A percentile compares a stretch with the other conserved stretches of the same genome.
These are phyloP conservation scores for Sylvilagus floridanus DNA, from an alignment of 2,797 vertebrate genomes.

Conservation along the genomic window DNA sequence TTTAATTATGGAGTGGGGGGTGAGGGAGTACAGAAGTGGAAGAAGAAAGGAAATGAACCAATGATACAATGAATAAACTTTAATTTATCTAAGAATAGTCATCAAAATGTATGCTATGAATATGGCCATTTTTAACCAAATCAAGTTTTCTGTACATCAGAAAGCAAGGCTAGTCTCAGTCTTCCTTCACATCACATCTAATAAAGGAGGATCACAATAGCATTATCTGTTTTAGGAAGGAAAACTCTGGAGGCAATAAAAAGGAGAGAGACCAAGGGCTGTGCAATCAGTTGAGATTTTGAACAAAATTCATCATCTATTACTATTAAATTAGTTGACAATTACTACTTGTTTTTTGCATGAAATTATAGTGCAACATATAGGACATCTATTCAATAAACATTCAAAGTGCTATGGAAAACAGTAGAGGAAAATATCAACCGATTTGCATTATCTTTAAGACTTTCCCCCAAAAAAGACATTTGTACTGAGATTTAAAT, in stretches of 20 bases:
- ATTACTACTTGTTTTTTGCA: conserved; percentile 23
- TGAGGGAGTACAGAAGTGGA: background rate
- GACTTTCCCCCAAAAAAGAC: background rate
- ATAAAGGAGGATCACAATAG: background rate
- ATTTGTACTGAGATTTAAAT: conserved; percentile 36
- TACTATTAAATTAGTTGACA: background rate
- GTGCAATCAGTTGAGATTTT: background rate
- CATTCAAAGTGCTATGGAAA: conserved; percentile 12
- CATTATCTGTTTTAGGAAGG: background rate
- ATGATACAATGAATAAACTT: background rate
- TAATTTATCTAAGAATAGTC: background rate
- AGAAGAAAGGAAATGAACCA: conserved; percentile 10
- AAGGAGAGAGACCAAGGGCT: background rate
- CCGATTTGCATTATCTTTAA: background rate
- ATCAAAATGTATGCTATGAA: background rate
- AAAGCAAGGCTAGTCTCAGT: background rate
- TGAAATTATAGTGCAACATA: background rate
- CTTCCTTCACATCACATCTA: background rate
- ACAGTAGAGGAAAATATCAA: background rate
- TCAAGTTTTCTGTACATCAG: background rate
- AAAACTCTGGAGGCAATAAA: background rate
- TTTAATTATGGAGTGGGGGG: background rate
- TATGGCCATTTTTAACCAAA: background rate
- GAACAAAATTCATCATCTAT: background rate
- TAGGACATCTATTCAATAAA: background rate